Conservation (phyloP, 1,140 invertebrate genomes). For the Trichoplusia ni region DNA sequence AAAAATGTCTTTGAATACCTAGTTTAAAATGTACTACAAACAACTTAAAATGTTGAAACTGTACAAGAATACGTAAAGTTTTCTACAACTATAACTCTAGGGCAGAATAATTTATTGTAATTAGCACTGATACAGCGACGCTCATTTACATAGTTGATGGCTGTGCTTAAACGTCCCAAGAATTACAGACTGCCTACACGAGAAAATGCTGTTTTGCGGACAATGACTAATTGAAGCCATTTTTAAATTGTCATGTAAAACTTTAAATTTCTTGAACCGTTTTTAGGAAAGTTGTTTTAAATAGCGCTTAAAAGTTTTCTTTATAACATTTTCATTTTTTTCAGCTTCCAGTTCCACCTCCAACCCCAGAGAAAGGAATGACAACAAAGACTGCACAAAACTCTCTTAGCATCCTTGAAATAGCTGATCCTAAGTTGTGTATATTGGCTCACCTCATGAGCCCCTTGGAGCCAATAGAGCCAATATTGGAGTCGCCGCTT, state of each 20-base stretch:
- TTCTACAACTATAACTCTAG: neutral
- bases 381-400: slow-evolving; percentile 81
- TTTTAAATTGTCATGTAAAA: slow-evolving; percentile 1
- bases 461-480: slow-evolving; percentile 90
- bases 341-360: slow-evolving; percentile 79
- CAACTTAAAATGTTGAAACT: neutral
- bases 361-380: slow-evolving; percentile 83
- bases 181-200: slow-evolving; percentile 8
- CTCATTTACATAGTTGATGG: slow-evolving; percentile 13
- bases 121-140: slow-evolving; percentile 6
- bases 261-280: neutral
- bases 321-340: slow-evolving; percentile 38
- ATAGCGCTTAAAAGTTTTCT: too few species aligned
- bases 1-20: neutral
- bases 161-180: slow-evolving; percentile 7
- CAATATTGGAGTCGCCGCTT: slow-evolving; percentile 90
- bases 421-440: slow-evolving; percentile 93
- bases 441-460: slow-evolving; percentile 94
- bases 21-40: neutral
- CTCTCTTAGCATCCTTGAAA: slow-evolving; percentile 89
- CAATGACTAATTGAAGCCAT: neutral
- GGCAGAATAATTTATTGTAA: slow-evolving; percentile 13
- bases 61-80: too few species aligned
- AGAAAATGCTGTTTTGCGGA: neutral
- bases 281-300: neutral